Percentiles rank a stretch among this genome's conserved stretches.
Conservation (phyloP, 1,140 invertebrate species). For the Solenopsis fugax region DNA sequence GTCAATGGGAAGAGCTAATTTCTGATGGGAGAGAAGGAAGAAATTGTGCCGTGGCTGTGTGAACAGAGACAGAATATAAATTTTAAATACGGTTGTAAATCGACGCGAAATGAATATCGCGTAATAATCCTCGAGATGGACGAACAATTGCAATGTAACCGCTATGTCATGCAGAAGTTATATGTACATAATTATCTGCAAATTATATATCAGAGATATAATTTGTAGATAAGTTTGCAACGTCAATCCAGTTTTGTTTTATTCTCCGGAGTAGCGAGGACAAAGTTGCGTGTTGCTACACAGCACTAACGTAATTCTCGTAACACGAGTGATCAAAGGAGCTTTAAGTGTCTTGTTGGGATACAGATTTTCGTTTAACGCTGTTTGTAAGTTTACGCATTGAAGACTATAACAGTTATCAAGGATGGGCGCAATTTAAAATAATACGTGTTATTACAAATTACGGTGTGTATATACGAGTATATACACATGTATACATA, state of each 20-base stretch:
- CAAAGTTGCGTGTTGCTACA: slow-evolving; percentile 29
- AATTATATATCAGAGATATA: not conserved
- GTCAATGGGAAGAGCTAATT: not conserved
- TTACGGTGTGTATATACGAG: not conserved
- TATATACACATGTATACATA: not conserved
- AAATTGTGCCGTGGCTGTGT: slow-evolving; percentile 46
- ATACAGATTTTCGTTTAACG: slow-evolving; percentile 44
- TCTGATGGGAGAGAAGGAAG: not conserved
- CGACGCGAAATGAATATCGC: slow-evolving; percentile 3
- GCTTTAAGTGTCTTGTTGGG: slow-evolving; percentile 69
- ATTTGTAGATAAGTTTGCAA: slow-evolving; percentile 43
- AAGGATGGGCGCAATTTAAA: slow-evolving; percentile 35
- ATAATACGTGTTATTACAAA: slow-evolving; percentile 23
- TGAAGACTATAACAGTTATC: slow-evolving; percentile 52
- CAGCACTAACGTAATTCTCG: slow-evolving; percentile 43
- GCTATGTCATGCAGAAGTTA: slow-evolving; percentile 12
- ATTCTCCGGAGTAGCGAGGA: slow-evolving; percentile 36
- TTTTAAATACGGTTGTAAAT: slow-evolving; percentile 15
- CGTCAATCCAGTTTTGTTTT: slow-evolving; percentile 30
- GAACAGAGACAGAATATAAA: slow-evolving; percentile 21
- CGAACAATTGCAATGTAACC: slow-evolving; percentile 2
- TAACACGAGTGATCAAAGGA: slow-evolving; percentile 68
- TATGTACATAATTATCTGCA: slow-evolving; percentile 21
- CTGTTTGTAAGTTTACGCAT: slow-evolving; percentile 27
- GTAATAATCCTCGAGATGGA: slow-evolving; percentile 8